Evolutionary conservation across 2,797 vertebrate genomes (phyloP), one percentile per base, ranked within the genome.

Genomic region (Acestrorhynchus altus): DNA sequence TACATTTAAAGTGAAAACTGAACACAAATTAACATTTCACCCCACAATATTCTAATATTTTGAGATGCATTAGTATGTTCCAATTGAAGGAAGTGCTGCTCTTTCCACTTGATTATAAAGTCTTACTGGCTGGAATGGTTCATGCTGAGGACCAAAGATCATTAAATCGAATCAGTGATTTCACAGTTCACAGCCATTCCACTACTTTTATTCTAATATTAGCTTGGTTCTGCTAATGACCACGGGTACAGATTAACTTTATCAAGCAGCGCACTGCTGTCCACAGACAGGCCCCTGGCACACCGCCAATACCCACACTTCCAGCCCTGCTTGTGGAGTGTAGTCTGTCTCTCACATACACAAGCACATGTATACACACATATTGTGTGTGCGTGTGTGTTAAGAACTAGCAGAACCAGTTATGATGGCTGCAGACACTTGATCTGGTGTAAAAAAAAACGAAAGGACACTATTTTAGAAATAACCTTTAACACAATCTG

Each of bases 371-470:
- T 31, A 63, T 44, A 24, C 4, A 42, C 31, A 72, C 8, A 59
- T n/a, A 39, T 18, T 4, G 22, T 49, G 28, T 13, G 60, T 0
- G 24, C 31, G 31, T 35, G 16, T 22, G 24, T 46, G 54, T 12
- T 49, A 72, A 24, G 56, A 64, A 67, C 74, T 35, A 28, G 74
- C 47, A 44, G 72, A 82, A 82, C 81, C 51, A 61, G 76, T 65
- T 71, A 35, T 13, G 31, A 63, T 24, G 39, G 66, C 42, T 35
- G 24, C 11, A 12, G 63, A 35, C 63, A 76, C 63, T 44, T 47
- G 73, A 75, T 54, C 73, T 57, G 63, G n/a, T 65, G 49, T 44
- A 26, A 42, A 35, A 26, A 42, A 35, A 12, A 61, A 4, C 59
- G 15, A 47, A 11, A 72, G 56, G 4, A 72, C 63, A 65, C 22